phyloP scores from a whole-genome alignment of 2,113 vertebrate genomes.

The Mobula birostris region DNA sequence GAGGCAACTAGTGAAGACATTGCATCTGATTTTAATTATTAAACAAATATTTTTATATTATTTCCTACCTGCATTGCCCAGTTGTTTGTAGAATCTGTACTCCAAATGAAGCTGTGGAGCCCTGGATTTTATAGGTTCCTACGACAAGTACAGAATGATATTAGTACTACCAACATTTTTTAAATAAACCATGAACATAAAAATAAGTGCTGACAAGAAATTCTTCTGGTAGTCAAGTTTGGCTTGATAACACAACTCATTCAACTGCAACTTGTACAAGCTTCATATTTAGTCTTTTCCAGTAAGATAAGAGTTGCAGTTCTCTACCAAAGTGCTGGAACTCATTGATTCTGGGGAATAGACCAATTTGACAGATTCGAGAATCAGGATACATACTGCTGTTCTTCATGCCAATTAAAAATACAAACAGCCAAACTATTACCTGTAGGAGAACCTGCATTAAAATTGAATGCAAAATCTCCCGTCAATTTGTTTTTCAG shows the following conservation, averaged over 20 bases:
- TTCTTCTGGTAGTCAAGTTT: not conserved
- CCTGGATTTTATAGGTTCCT: constrained; percentile 97
- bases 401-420: not conserved
- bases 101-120: constrained; percentile 95
- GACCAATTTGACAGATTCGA: not conserved
- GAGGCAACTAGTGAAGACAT: no score
- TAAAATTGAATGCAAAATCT: not conserved
- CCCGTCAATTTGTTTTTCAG: not conserved
- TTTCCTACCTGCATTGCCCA: constrained; percentile 81
- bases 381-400: not conserved
- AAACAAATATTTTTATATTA: not conserved
- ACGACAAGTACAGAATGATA: constrained; percentile 41
- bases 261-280: not conserved
- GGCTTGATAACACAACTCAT: not conserved
- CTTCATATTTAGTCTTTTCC: not conserved
- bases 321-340: not conserved
- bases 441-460: not conserved
- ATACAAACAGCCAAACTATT: not conserved
- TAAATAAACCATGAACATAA: not conserved
- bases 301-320: not conserved
- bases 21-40: not conserved
- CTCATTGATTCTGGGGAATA: not conserved
- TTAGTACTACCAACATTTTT: not conserved
- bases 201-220: not conserved
- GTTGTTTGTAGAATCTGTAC: constrained; percentile 98